A percentile compares a stretch with the other conserved stretches of the same genome.
phyloP scores from a whole-genome alignment of 1,140 invertebrate species.

The Lysiphlebus fabarum region DNA sequence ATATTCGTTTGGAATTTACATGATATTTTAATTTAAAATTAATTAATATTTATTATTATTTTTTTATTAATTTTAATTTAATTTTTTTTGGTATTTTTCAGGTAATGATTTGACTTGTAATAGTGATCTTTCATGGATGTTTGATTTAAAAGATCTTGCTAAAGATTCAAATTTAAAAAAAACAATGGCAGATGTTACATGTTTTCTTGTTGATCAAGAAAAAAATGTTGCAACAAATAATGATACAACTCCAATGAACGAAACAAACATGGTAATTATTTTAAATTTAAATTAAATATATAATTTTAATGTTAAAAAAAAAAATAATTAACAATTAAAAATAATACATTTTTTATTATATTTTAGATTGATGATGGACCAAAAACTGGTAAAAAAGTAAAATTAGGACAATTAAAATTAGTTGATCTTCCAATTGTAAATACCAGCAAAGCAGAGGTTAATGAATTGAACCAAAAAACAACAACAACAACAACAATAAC shows the following conservation, averaged over 20 bases:
- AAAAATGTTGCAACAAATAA: slow-evolving; percentile 37
- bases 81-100: slow-evolving; percentile 49
- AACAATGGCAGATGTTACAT: slow-evolving; percentile 65
- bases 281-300: slow-evolving; percentile 5
- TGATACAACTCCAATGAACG: slow-evolving; percentile 36
- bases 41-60: no score
- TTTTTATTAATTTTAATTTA: neutral
- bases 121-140: slow-evolving; percentile 74
- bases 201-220: slow-evolving; percentile 60
- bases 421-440: no score
- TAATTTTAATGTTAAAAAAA: no score
- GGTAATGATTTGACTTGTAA: slow-evolving; percentile 77
- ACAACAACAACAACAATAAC: no score
- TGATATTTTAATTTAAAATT: no score
- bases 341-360: no score
- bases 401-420: no score
- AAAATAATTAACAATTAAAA: no score
- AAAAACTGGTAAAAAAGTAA: no score
- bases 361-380: no score
- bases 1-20: neutral
- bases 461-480: no score
- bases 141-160: slow-evolving; percentile 69
- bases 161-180: slow-evolving; percentile 65
- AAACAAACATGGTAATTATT: slow-evolving; percentile 38
- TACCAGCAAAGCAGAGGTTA: no score